A percentile compares a stretch with the other conserved stretches of the same genome.
Evolutionary conservation across 64 coral and sea anemone species (phyloP).

Genomic region (Acropora yongei): DNA sequence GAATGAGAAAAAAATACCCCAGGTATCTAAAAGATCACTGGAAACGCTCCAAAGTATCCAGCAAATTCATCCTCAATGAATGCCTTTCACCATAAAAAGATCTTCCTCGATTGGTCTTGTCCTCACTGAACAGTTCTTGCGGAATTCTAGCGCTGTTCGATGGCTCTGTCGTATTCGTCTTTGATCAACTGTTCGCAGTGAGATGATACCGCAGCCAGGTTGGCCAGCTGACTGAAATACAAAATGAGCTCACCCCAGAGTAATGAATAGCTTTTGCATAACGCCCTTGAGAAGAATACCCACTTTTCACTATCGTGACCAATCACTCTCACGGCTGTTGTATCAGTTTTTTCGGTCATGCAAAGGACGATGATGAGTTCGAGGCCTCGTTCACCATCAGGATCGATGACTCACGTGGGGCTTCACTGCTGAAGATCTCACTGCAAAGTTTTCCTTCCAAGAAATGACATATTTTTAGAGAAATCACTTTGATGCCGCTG

Average conservation of each 20-base stretch:
- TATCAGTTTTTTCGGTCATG: conserved; percentile 38
- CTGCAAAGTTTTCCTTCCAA: conserved; percentile 34
- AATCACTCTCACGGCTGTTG: conserved; percentile 41
- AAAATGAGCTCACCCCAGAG: neutral
- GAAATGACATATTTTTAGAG: too few species aligned
- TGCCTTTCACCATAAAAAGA: too few species aligned
- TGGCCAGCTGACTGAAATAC: neutral
- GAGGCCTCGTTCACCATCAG: conserved; percentile 9
- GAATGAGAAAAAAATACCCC: too few species aligned
- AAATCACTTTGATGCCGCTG: too few species aligned
- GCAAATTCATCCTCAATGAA: too few species aligned
- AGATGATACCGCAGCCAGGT: neutral
- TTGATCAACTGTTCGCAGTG: conserved; percentile 54
- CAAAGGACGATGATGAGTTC: conserved; percentile 26
- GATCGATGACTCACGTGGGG: conserved; percentile 48
- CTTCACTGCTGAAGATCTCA: neutral
- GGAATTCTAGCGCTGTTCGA: too few species aligned
- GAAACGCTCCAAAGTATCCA: too few species aligned
- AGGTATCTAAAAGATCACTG: too few species aligned
- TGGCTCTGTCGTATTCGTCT: conserved; percentile 1
- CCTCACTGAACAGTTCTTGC: too few species aligned
- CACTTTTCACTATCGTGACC: conserved; percentile 32
- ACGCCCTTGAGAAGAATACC: neutral
- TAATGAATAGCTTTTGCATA: conserved; percentile 20
- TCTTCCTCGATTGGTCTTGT: too few species aligned